Conservation (phyloP, 2,888 invertebrate species). For the Netelia fuscicornis region DNA sequence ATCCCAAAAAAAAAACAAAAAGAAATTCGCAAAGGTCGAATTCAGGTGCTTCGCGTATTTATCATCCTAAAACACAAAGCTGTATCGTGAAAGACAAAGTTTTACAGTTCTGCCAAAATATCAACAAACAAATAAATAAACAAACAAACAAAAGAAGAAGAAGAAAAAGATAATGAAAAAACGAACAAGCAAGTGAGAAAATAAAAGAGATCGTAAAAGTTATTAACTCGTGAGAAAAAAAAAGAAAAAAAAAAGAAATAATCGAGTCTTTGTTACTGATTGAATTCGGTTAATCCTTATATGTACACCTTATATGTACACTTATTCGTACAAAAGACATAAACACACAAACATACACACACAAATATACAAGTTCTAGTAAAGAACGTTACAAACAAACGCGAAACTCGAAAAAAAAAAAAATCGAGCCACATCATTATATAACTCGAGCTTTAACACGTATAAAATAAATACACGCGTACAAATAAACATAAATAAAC, state of each 20-base stretch:
- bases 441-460: constrained; percentile 49
- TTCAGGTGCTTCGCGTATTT: constrained; percentile 50
- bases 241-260: neutral
- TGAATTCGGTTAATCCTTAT: too few relatives aligned
- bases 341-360: neutral
- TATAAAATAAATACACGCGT: constrained; percentile 5
- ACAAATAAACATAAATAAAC: constrained; percentile 20
- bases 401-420: neutral
- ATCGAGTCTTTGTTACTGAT: too few relatives aligned
- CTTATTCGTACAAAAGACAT: neutral
- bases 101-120: constrained; percentile 8
- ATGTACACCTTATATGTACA: neutral
- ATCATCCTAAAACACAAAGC: constrained; percentile 25
- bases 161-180: neutral
- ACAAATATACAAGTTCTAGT: too few relatives aligned
- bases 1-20: neutral
- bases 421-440: constrained; percentile 2
- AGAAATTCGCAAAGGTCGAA: constrained; percentile 2
- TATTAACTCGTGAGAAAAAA: neutral
- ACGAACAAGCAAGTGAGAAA: neutral
- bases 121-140: constrained; percentile 5
- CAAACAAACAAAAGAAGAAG: neutral
- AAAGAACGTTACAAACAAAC: neutral
- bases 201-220: neutral
- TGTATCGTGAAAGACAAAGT: constrained; percentile 5